Percentiles rank a stretch among this genome's conserved stretches.
Conservation (phyloP, 2,113 vertebrate genomes). For the Nipponia nippon region DNA sequence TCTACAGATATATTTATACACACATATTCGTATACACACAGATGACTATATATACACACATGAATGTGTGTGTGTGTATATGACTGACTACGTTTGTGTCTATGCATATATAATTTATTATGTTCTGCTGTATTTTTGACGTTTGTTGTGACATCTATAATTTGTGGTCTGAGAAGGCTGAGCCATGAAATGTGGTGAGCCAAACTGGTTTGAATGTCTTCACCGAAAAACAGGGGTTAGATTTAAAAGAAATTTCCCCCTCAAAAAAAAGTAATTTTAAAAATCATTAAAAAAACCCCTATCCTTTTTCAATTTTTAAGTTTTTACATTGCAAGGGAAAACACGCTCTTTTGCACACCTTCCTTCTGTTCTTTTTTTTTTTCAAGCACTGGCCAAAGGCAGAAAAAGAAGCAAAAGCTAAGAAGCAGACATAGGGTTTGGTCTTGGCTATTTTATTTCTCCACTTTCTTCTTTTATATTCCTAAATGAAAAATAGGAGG, state of each 20-base stretch:
- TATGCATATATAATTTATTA: constrained; percentile 1
- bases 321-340: neutral
- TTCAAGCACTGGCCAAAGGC: neutral
- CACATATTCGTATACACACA: neutral
- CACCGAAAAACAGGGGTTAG: neutral
- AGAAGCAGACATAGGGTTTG: neutral
- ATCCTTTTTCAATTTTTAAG: neutral
- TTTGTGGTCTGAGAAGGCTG: constrained; percentile 45
- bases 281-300: neutral
- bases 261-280: neutral
- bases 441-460: constrained; percentile 7
- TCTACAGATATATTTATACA: neutral
- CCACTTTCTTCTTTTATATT: constrained; percentile 31
- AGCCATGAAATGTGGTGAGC: constrained; percentile 23
- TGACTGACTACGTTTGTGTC: neutral
- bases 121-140: constrained; percentile 47
- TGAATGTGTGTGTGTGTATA: neutral
- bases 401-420: neutral
- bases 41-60: neutral
- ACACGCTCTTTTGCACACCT: neutral
- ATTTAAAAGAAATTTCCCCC: neutral
- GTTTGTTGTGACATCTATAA: constrained; percentile 36
- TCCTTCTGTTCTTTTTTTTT: neutral
- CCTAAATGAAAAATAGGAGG: constrained; percentile 36
- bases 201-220: neutral